Conservation (phyloP, 2,113 vertebrate species). For the Capreolus pygargus region DNA sequence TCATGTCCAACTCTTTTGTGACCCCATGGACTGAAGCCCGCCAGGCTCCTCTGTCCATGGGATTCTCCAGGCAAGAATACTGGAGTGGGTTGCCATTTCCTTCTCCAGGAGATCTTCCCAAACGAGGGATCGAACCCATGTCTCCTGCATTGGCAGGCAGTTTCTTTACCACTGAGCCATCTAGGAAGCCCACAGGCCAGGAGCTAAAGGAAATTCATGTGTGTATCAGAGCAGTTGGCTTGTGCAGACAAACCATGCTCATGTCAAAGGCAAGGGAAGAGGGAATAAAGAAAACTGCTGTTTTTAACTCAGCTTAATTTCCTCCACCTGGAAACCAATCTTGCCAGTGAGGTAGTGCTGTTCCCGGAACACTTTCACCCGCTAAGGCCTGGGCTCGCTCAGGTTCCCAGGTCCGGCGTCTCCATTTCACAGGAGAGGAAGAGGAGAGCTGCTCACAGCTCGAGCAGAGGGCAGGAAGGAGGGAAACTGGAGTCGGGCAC, state of each 20-base stretch:
- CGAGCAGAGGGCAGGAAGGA: not conserved
- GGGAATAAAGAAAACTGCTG: not conserved
- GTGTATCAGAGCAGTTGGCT: not conserved
- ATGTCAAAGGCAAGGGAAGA: not conserved
- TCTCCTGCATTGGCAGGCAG: not conserved
- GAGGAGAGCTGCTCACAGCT: too few species aligned
- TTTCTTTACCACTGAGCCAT: not conserved
- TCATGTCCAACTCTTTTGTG: not conserved
- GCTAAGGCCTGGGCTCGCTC: conserved; percentile 25
- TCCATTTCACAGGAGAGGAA: conserved; percentile 49
- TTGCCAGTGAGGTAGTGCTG: not conserved
- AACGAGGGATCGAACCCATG: not conserved
- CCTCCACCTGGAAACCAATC: conserved; percentile 65
- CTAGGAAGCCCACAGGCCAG: not conserved
- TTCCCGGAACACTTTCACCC: conserved; percentile 54
- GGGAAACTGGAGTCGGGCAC: conserved; percentile 54
- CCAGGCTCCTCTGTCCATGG: not conserved
- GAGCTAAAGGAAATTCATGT: not conserved
- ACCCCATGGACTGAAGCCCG: not conserved
- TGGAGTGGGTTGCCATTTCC: not conserved
- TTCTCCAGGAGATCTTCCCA: not conserved
- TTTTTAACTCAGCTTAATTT: conserved; percentile 64
- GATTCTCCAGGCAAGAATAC: not conserved
- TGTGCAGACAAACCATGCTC: not conserved
- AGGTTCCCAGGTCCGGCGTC: conserved; percentile 33